Conservation (phyloP, 2,888 invertebrate genomes). For the Fragum whitleyi region DNA sequence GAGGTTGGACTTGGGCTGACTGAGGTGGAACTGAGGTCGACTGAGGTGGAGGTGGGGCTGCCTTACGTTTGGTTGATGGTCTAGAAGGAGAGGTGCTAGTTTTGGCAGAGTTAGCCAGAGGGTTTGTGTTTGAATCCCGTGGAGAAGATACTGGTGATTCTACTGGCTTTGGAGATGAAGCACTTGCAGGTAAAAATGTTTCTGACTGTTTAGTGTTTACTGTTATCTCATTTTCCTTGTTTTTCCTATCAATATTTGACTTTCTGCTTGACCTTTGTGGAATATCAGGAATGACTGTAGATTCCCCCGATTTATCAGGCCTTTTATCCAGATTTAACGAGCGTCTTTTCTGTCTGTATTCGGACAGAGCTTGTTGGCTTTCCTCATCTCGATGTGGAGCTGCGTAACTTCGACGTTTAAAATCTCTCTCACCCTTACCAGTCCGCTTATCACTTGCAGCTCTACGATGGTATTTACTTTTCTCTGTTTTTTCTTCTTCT, state of each 20-base stretch:
- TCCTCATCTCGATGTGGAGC: constrained; percentile 52
- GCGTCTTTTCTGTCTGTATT: constrained; percentile 73
- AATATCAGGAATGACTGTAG: constrained; percentile 22
- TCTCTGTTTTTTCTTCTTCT: constrained; percentile 72
- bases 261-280: constrained; percentile 35
- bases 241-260: constrained; percentile 30
- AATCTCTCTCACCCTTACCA: constrained; percentile 54
- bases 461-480: constrained; percentile 68
- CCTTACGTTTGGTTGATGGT: constrained; percentile 73
- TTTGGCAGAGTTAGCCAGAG: constrained; percentile 23
- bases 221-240: constrained; percentile 33
- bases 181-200: constrained; percentile 56
- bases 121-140: constrained; percentile 39
- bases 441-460: constrained; percentile 52
- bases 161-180: constrained; percentile 54
- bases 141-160: constrained; percentile 13
- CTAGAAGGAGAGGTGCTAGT: constrained; percentile 52
- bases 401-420: constrained; percentile 63
- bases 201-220: constrained; percentile 55
- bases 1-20: background rate
- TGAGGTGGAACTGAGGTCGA: background rate
- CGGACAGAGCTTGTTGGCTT: constrained; percentile 65
- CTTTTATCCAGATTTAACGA: constrained; percentile 72
- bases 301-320: constrained; percentile 45
- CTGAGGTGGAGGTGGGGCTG: constrained; percentile 71